These are phyloP conservation scores for Folsomia manolachei DNA, from an alignment of 2,888 invertebrate species.

Conservation along the genomic window DNA sequence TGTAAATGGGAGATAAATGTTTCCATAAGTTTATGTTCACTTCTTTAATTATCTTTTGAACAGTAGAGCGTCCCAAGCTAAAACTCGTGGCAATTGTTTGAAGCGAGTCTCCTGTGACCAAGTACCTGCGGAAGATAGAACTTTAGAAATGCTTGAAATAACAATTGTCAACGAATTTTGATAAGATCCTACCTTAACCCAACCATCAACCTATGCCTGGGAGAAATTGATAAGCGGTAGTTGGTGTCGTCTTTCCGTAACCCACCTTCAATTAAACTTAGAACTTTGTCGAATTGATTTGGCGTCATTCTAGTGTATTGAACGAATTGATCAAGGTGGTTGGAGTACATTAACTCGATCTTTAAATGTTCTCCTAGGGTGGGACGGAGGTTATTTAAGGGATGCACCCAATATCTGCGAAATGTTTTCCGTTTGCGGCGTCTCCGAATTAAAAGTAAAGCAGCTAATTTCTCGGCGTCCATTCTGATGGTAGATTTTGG, in stretches of 20 bases:
- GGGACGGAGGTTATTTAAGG: background rate
- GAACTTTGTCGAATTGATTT: background rate
- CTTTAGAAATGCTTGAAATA: background rate
- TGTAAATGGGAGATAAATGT: background rate
- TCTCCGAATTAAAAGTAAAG: background rate
- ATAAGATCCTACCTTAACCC: background rate
- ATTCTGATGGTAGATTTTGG: no score
- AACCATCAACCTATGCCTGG: background rate
- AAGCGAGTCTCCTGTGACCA: background rate
- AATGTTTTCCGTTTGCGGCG: background rate
- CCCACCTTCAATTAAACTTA: background rate
- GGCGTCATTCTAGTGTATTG: background rate
- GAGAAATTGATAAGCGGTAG: background rate
- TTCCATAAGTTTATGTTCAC: background rate
- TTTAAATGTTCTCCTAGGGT: background rate
- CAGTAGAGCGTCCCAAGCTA: background rate
- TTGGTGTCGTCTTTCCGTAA: background rate
- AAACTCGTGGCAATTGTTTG: constrained; percentile 3
- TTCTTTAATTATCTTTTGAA: background rate
- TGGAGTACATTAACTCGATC: background rate
- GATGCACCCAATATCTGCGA: background rate
- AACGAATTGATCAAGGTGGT: background rate
- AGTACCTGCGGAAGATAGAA: background rate
- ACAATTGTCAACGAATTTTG: background rate
- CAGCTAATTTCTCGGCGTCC: background rate